Base-by-base conservation (phyloP, 37 sponge, comb jelly and placozoan genomes). In the Beroe forskalii region DNA sequence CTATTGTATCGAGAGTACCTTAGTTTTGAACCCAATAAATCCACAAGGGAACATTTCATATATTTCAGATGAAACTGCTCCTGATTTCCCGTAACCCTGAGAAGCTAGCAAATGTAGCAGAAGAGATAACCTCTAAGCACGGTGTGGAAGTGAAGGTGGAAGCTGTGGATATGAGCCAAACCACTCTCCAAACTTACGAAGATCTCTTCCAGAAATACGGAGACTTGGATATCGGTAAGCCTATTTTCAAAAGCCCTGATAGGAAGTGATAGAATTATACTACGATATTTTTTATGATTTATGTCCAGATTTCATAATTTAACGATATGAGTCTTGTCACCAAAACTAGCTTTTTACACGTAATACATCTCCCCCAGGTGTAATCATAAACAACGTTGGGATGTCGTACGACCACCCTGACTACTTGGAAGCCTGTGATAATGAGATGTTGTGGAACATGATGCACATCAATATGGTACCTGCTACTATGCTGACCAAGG, bases 341-440 rank as follows among this genome's bases (percentile, higher is more conserved):
- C n/a, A n/a, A n/a, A n/a, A n/a, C n/a, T n/a, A n/a, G n/a, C n/a
- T n/a, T n/a, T n/a, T n/a, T n/a, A n/a, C n/a, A n/a, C n/a, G n/a
- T n/a, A n/a, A n/a, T n/a, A n/a, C n/a, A n/a, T n/a, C n/a, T n/a
- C n/a, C n/a, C n/a, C n/a, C 55, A 48, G 55, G 55, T 6, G 12
- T 48, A 6, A 12, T 48, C 12, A 48, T 80, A 3, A 80, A 80
- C 86, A 80, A 80, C 55, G 86, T 80, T 9, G 86, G 86, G n/a
- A 6, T 80, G 30, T 42, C 55, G 17, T 80, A 80, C 55, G 86
- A 80, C 42, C 86, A 80, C 27, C 86, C 86, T 19, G 86, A 80
- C 4, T 80, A 80, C 42, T 44, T 80, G 86, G 86, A 80, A 32
- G 27, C 44, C 30, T 80, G 20, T 41, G 86, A 80, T 37, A 25